Percentiles rank a stretch among this genome's conserved stretches.
Conservation (phyloP, 2,888 invertebrate species). For the Eristalis pertinax region DNA sequence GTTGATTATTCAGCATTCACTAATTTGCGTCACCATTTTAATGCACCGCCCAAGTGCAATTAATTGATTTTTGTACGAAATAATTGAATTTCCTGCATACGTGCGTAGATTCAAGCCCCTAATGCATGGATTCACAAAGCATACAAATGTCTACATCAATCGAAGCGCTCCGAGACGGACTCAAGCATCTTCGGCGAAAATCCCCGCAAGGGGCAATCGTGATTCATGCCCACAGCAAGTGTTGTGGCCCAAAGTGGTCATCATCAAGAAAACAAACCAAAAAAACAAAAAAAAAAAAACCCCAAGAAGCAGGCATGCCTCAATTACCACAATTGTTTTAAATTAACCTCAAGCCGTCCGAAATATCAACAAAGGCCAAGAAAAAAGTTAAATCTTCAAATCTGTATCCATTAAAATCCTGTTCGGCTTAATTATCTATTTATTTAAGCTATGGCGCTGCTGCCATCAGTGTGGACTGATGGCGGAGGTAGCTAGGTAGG, state of each 20-base stretch:
- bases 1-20: background rate
- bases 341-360: background rate
- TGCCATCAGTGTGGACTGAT: background rate
- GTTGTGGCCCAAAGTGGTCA: background rate
- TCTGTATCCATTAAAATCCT: constrained; percentile 37
- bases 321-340: background rate
- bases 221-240: background rate
- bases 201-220: background rate
- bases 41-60: background rate
- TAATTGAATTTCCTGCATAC: background rate
- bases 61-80: background rate
- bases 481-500: background rate
- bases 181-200: background rate
- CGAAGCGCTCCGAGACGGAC: background rate
- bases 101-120: background rate
- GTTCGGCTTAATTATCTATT: constrained; percentile 28
- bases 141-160: constrained; percentile 12
- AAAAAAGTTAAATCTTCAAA: background rate
- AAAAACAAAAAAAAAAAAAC: background rate
- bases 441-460: constrained; percentile 17
- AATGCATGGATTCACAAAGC: constrained; percentile 6
- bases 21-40: background rate
- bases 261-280: background rate
- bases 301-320: background rate
- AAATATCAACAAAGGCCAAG: background rate